Percentiles rank a stretch among this genome's conserved stretches.
phyloP scores from a whole-genome alignment of 92 coral and sea anemone species.

The Siderastrea siderea region DNA sequence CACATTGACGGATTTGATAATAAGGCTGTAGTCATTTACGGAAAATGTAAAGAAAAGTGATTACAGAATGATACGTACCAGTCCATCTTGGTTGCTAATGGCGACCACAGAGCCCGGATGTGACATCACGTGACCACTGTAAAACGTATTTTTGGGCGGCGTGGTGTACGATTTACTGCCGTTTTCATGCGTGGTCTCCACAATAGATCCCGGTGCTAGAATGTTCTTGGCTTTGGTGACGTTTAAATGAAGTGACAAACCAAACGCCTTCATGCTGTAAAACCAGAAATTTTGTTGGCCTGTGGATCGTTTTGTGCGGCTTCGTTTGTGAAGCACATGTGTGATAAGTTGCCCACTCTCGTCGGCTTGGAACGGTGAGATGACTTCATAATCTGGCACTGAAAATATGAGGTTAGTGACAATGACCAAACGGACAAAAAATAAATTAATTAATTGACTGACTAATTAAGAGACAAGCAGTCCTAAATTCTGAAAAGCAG shows the following conservation, averaged over 20 bases:
- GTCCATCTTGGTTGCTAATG: slow-evolving; percentile 62
- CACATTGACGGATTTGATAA: neutral
- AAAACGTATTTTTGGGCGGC: slow-evolving; percentile 57
- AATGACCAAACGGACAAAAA: neutral
- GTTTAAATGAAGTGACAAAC: slow-evolving; percentile 75
- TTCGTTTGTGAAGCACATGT: slow-evolving; percentile 68
- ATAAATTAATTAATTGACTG: neutral
- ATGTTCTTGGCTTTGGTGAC: slow-evolving; percentile 59
- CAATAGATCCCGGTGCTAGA: slow-evolving; percentile 69
- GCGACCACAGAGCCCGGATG: slow-evolving; percentile 78
- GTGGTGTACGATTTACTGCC: slow-evolving; percentile 56
- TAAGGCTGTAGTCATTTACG: too few relatives aligned
- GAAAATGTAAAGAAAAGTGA: neutral
- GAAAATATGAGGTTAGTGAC: neutral
- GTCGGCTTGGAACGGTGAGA: slow-evolving; percentile 86
- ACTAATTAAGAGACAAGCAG: neutral
- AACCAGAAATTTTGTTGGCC: slow-evolving; percentile 18
- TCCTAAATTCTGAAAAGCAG: neutral
- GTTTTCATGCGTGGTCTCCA: slow-evolving; percentile 65
- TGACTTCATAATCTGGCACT: slow-evolving; percentile 92
- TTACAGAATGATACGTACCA: slow-evolving; percentile 51
- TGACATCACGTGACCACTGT: slow-evolving; percentile 84
- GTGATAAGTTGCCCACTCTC: slow-evolving; percentile 74
- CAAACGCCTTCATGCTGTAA: slow-evolving; percentile 69
- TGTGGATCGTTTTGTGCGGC: slow-evolving; percentile 56